These are phyloP conservation scores for Acanthaster planci DNA, from an alignment of 35 echinoderm and acorn worm genomes.

Conservation along the genomic window DNA sequence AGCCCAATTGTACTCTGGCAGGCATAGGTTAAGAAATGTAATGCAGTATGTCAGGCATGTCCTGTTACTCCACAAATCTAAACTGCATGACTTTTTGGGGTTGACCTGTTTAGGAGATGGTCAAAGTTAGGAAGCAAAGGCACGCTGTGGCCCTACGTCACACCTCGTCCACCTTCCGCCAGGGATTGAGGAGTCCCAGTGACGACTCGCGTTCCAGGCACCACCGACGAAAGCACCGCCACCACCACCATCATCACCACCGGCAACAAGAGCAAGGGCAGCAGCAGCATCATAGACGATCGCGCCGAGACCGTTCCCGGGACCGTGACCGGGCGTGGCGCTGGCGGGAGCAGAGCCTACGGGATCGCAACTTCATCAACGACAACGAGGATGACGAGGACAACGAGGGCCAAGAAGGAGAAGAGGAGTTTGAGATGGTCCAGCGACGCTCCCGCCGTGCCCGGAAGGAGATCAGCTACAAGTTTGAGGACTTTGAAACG, in stretches of 20 bases:
- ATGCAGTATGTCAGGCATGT: no score
- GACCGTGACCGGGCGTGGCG: background rate
- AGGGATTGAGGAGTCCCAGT: background rate
- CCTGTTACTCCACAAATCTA: no score
- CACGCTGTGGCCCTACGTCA: background rate
- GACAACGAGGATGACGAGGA: background rate
- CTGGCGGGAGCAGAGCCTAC: background rate
- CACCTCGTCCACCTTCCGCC: background rate
- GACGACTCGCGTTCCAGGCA: background rate
- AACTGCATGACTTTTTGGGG: no score
- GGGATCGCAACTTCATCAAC: background rate
- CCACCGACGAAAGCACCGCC: background rate
- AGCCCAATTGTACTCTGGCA: no score
- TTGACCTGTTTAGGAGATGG: background rate
- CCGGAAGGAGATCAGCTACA: conserved; percentile 85
- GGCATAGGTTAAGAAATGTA: no score
- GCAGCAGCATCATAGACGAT: background rate
- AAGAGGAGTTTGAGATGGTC: conserved; percentile 75
- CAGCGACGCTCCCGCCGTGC: conserved; percentile 57
- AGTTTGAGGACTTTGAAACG: conserved; percentile 95
- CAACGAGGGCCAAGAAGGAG: conserved; percentile 19
- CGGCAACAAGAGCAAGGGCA: no score
- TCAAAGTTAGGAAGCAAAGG: conserved; percentile 7
- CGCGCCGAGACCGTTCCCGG: background rate
- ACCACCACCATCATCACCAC: background rate